Evolutionary conservation across 2,797 vertebrate species (phyloP).

Genomic region (Pachyuromys duprasi): DNA sequence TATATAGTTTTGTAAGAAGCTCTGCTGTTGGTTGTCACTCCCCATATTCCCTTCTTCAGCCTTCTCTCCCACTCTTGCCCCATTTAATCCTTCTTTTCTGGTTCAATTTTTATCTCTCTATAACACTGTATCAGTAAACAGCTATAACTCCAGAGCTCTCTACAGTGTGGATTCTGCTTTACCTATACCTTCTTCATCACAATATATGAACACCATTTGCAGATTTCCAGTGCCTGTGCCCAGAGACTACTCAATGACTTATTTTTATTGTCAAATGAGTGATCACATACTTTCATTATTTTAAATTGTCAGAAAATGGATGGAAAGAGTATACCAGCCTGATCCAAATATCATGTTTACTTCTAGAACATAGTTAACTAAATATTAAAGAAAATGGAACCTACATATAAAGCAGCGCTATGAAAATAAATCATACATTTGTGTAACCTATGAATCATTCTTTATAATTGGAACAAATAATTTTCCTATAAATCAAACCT

Average conservation of each 20-base stretch:
- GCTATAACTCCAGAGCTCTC: not conserved
- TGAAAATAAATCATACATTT: conserved; percentile 77
- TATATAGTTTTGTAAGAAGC: not conserved
- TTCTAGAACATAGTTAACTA: conserved; percentile 58
- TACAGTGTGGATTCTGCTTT: not conserved
- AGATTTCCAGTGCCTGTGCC: not conserved
- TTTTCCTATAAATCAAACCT: conserved; percentile 76
- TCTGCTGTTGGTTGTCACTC: not conserved
- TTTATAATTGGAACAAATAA: conserved; percentile 77
- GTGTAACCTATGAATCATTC: conserved; percentile 72
- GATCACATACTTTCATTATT: conserved; percentile 10
- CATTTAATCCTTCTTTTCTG: not conserved
- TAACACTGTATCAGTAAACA: not conserved
- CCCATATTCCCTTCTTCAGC: not conserved
- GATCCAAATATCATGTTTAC: conserved; percentile 16
- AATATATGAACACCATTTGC: conserved; percentile 32
- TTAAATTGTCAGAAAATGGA: conserved; percentile 30
- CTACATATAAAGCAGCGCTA: conserved; percentile 50
- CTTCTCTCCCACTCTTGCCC: not conserved
- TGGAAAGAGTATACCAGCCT: not conserved
- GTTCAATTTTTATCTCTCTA: not conserved
- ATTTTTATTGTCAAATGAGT: conserved; percentile 55
- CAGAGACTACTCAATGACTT: not conserved
- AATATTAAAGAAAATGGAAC: conserved; percentile 60
- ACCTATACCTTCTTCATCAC: not conserved